Percentiles rank a stretch among this genome's conserved stretches.
phyloP scores from a whole-genome alignment of 2,888 invertebrate genomes.

The Cheilosia pagana region DNA sequence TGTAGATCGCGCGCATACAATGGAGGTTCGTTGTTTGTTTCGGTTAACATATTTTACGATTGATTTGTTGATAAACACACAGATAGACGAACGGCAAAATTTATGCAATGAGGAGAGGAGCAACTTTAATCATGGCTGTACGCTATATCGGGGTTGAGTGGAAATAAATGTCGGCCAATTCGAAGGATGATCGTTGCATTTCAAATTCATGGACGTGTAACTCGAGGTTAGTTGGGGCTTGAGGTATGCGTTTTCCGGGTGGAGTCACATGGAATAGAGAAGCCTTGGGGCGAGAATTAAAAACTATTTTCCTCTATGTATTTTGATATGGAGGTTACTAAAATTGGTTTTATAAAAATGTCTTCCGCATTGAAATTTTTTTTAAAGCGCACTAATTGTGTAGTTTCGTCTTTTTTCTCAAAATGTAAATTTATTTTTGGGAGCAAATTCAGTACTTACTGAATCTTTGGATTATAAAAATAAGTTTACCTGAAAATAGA shows the following conservation, averaged over 20 bases:
- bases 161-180: slow-evolving; percentile 26
- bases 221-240: background rate
- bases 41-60: slow-evolving; percentile 56
- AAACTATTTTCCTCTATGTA: no score
- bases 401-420: no score
- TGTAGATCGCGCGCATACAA: slow-evolving; percentile 52
- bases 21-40: slow-evolving; percentile 52
- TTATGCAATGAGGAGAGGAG: slow-evolving; percentile 20
- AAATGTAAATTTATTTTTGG: no score
- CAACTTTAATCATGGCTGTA: slow-evolving; percentile 16
- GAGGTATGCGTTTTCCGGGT: background rate
- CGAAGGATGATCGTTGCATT: slow-evolving; percentile 47
- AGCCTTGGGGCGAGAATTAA: no score
- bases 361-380: no score
- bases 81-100: slow-evolving; percentile 31
- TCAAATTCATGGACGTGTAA: slow-evolving; percentile 7
- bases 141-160: background rate
- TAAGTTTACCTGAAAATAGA: slow-evolving; percentile 5
- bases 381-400: no score
- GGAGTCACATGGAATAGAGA: no score
- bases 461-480: background rate
- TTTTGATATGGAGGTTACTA: no score
- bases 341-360: no score
- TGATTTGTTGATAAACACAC: slow-evolving; percentile 62
- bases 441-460: background rate